A percentile compares a stretch with the other conserved stretches of the same genome.
Conservation (phyloP, 2,797 vertebrate genomes). For the Simalia tracyae region DNA sequence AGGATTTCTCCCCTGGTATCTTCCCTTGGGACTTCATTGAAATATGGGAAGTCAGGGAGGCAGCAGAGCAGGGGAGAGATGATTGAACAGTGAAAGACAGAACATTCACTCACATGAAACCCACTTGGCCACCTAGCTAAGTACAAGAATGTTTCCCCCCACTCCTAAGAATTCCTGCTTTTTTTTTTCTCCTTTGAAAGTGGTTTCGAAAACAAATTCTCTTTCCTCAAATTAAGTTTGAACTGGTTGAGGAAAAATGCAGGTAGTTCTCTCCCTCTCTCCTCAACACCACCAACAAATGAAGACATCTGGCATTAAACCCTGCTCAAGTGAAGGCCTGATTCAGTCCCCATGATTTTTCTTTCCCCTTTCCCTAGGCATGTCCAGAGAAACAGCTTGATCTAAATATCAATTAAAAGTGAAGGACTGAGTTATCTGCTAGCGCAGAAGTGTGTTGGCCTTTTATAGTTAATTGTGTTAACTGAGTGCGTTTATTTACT, state of each 20-base stretch:
- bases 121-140: background rate
- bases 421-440: background rate
- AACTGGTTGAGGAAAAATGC: background rate
- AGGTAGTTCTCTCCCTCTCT: background rate
- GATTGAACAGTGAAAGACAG: background rate
- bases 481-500: conserved; percentile 16
- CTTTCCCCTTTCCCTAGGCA: background rate
- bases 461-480: conserved; percentile 30
- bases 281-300: background rate
- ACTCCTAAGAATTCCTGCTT: background rate
- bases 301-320: background rate
- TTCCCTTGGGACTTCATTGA: background rate
- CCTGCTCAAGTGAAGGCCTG: background rate
- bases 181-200: background rate
- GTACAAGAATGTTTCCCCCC: background rate
- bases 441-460: background rate
- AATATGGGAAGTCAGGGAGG: background rate
- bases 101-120: background rate
- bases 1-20: background rate
- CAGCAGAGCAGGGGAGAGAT: background rate
- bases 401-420: conserved; percentile 11
- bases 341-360: background rate
- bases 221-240: background rate
- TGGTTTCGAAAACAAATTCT: background rate
- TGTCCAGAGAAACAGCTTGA: background rate